Percentiles rank a stretch among this genome's conserved stretches.
Evolutionary conservation across 2,113 vertebrate genomes (phyloP).

Genomic region (Antigone vipio): DNA sequence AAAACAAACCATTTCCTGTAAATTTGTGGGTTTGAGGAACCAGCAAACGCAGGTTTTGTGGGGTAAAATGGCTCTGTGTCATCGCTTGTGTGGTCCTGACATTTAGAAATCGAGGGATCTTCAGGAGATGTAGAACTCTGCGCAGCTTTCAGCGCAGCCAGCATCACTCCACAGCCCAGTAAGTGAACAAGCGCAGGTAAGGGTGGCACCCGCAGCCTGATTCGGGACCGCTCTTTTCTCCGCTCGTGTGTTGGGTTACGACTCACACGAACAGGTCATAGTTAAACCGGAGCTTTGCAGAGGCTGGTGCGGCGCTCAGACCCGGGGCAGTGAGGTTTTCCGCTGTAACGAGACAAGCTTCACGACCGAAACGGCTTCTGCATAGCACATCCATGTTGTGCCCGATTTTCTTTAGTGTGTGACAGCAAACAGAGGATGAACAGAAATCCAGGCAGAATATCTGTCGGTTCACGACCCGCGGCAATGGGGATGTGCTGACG

Average conservation of each 20-base stretch:
- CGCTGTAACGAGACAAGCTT: background rate
- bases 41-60: background rate
- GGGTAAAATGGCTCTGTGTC: background rate
- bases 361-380: background rate
- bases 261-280: background rate
- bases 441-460: rapidly evolving
- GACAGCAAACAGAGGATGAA: background rate
- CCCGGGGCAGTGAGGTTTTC: background rate
- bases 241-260: background rate
- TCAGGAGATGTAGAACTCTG: background rate
- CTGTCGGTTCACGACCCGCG: background rate
- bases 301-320: background rate
- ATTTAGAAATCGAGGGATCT: background rate
- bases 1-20: background rate
- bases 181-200: background rate
- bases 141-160: background rate
- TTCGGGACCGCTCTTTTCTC: background rate
- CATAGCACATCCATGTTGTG: background rate
- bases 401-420: background rate
- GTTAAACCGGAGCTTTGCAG: background rate
- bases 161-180: too few species aligned
- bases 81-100: background rate
- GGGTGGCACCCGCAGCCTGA: background rate
- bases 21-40: background rate
- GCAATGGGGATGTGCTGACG: background rate